Base-by-base conservation (phyloP, 2,888 invertebrate genomes). In the Aelia acuminata region DNA sequence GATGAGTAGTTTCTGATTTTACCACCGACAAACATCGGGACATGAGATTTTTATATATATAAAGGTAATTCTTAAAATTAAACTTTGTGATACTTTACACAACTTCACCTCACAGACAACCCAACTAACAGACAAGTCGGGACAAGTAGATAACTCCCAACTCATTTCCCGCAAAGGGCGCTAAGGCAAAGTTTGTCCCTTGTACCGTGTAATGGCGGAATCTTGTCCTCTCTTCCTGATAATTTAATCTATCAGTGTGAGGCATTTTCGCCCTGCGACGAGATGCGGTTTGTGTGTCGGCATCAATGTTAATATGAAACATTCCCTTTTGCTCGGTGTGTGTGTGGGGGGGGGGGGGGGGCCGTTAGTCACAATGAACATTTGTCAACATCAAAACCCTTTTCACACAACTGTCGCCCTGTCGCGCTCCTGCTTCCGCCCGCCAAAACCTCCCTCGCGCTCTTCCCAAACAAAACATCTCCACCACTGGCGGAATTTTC, bases 331-430 rank as follows among this genome's bases (percentile, higher is more conserved):
- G 48, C 47, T n/a, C 20, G 26, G 43, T 43, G 4, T 4, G 43
- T 15, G 43, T 43, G 4, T 4, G 43, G 13, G 53, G 84, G 18
- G 49, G 39, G 7, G 31, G 39, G 31, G 57, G 31, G 57, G 31
- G 84, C 35, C 85, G 53, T 85, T 85, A 85, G n/a, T 85, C 85
- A 85, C 57, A 85, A 85, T 85, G 49, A 85, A 53, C 85, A 57
- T 85, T 85, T 49, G 85, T 85, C 85, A 85, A 85, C 85, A 85
- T 85, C 85, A 85, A 85, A 31, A 35, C 57, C 85, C 53, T 85
- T 85, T 70, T 70, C 63, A 70, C 63, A 70, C 63, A 70, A 70
- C 63, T 70, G 63, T 70, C 63, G 63, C 63, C 1, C 63, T 70
- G 63, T 70, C 63, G 63, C 0, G 63, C 57, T 57, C 26, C 26